Conservation (phyloP, 2,113 vertebrate species). For the Rhinogobius similis region DNA sequence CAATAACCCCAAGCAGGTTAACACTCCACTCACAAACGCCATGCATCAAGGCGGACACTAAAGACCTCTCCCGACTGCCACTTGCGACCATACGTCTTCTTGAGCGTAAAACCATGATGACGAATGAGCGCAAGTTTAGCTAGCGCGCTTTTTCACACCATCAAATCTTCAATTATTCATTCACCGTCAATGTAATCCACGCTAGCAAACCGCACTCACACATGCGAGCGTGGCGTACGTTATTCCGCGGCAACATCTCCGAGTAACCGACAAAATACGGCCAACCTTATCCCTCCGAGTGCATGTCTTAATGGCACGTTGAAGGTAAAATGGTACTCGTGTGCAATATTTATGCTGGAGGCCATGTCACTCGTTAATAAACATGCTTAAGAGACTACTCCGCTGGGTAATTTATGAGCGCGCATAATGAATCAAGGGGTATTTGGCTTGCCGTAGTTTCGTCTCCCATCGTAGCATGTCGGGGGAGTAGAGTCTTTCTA, state of each 20-base stretch:
- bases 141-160: not conserved
- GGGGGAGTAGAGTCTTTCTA: not conserved
- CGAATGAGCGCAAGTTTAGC: not conserved
- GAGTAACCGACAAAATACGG: not conserved
- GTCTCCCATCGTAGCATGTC: not conserved
- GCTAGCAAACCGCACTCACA: not conserved
- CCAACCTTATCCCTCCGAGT: not conserved
- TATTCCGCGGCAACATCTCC: not conserved
- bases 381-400: slow-evolving; percentile 28
- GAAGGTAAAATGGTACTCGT: not conserved
- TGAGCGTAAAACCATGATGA: slow-evolving; percentile 2
- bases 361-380: slow-evolving; percentile 11
- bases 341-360: slow-evolving; percentile 9
- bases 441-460: slow-evolving; percentile 14
- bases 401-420: slow-evolving; percentile 30
- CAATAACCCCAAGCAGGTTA: slow-evolving; percentile 2
- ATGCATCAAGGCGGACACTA: slow-evolving; percentile 1
- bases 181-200: not conserved
- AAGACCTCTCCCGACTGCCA: slow-evolving; percentile 1
- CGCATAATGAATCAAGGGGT: slow-evolving; percentile 32
- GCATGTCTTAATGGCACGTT: not conserved
- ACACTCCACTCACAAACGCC: not conserved
- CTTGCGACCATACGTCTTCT: not conserved
- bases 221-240: not conserved
- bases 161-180: slow-evolving; percentile 8